Conservation (phyloP, 2,113 vertebrate genomes). For the Ornithorhynchus anatinus region DNA sequence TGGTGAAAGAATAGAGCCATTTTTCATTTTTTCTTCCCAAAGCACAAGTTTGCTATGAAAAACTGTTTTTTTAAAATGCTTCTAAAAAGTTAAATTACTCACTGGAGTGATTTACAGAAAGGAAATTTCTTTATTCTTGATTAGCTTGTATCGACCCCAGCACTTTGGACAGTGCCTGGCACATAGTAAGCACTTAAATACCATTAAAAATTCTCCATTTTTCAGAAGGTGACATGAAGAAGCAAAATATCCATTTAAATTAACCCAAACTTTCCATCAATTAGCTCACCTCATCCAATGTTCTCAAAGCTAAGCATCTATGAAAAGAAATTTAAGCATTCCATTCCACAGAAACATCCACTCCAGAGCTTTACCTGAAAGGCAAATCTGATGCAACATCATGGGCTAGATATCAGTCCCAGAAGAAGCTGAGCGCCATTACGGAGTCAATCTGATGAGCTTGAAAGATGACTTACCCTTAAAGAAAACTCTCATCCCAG, state of each 20-base stretch:
- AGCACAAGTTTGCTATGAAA: not conserved
- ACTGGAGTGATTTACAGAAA: no score
- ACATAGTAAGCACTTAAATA: no score
- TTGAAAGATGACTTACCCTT: slow-evolving; percentile 44
- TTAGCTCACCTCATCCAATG: fast-evolving
- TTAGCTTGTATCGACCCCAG: no score
- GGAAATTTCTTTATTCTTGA: no score
- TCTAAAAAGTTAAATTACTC: no score
- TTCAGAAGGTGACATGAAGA: not conserved
- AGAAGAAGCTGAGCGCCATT: not conserved
- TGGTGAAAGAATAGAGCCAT: no score
- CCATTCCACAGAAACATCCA: not conserved
- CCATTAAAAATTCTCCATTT: not conserved
- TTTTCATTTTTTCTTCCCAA: no score
- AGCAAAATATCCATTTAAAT: not conserved
- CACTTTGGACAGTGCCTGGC: no score
- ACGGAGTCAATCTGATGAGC: not conserved
- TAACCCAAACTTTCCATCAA: not conserved
- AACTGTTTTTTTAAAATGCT: not conserved
- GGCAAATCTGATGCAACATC: not conserved
- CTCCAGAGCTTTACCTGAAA: not conserved
- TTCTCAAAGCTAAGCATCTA: not conserved
- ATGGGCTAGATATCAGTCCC: slow-evolving; percentile 8
- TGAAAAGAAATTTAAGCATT: not conserved
- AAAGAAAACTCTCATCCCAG: slow-evolving; percentile 18